These are phyloP conservation scores for Eupleurogrammus muticus DNA, from an alignment of 2,797 vertebrate genomes.

Conservation along the genomic window DNA sequence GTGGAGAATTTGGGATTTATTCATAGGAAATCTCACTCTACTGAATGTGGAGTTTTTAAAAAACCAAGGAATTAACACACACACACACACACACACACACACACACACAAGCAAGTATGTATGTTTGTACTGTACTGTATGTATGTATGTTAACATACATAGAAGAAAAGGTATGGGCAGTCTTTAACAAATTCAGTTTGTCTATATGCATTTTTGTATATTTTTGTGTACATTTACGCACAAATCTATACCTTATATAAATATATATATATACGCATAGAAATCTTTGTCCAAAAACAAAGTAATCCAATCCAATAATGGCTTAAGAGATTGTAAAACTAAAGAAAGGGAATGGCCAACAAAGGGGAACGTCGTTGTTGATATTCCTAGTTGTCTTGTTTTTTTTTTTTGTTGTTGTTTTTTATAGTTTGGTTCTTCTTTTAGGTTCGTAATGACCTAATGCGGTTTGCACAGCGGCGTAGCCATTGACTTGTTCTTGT, in stretches of 20 bases:
- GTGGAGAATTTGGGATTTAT: constrained; percentile 75
- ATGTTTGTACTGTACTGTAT: constrained; percentile 74
- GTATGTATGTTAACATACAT: constrained; percentile 76
- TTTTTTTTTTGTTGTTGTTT: constrained; percentile 71
- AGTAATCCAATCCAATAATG: constrained; percentile 70
- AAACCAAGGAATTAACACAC: constrained; percentile 80
- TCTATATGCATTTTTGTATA: constrained; percentile 82
- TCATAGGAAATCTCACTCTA: constrained; percentile 84
- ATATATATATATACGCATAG: constrained; percentile 71
- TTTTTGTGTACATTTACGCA: constrained; percentile 80
- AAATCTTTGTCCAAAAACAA: constrained; percentile 71
- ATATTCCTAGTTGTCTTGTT: constrained; percentile 52
- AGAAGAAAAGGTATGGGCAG: constrained; percentile 71
- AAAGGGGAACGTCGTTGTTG: constrained; percentile 58
- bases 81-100: constrained; percentile 40
- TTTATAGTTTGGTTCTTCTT: constrained; percentile 58
- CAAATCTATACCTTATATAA: constrained; percentile 74
- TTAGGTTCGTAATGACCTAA: constrained; percentile 92
- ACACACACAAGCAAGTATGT: constrained; percentile 78
- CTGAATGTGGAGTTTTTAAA: constrained; percentile 85
- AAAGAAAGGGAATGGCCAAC: constrained; percentile 63
- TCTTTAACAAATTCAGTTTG: constrained; percentile 77
- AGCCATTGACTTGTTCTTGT: constrained; percentile 86
- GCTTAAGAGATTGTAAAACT: constrained; percentile 81
- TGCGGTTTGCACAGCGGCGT: constrained; percentile 97